Percentiles rank a stretch among this genome's conserved stretches.
Evolutionary conservation across 2,113 vertebrate species (phyloP).

Genomic region (Cynocephalus volans): DNA sequence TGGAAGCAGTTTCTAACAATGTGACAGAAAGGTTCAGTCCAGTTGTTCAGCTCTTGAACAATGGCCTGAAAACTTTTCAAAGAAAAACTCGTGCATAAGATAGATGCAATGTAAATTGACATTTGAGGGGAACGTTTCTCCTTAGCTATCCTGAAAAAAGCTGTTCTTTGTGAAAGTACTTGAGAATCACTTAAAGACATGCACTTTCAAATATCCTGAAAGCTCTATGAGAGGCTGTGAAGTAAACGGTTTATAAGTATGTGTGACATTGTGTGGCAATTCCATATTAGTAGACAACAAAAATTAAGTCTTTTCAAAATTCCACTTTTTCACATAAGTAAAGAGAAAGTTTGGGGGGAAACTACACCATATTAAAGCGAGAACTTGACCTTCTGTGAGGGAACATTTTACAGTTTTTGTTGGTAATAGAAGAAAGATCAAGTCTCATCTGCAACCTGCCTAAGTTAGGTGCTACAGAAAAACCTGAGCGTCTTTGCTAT

Average conservation of each 20-base stretch:
- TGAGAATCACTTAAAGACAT: not conserved
- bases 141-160: not conserved
- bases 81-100: not conserved
- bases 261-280: not conserved
- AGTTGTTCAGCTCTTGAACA: conserved; percentile 14
- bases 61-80: not conserved
- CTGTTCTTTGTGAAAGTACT: not conserved
- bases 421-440: not conserved
- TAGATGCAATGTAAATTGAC: not conserved
- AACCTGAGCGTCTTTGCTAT: not conserved
- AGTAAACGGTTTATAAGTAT: not conserved
- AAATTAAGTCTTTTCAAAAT: not conserved
- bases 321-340: not conserved
- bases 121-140: not conserved
- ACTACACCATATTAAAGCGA: not conserved
- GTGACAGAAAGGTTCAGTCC: not conserved
- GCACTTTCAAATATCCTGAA: not conserved
- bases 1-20: not conserved
- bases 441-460: not conserved
- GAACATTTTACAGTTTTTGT: not conserved
- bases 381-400: not conserved
- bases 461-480: not conserved
- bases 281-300: not conserved
- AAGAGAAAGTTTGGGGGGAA: not conserved
- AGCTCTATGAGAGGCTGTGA: not conserved